Evolutionary conservation across 2,797 vertebrate species (phyloP).

Genomic region (Ptychobarbus kaznakovi): DNA sequence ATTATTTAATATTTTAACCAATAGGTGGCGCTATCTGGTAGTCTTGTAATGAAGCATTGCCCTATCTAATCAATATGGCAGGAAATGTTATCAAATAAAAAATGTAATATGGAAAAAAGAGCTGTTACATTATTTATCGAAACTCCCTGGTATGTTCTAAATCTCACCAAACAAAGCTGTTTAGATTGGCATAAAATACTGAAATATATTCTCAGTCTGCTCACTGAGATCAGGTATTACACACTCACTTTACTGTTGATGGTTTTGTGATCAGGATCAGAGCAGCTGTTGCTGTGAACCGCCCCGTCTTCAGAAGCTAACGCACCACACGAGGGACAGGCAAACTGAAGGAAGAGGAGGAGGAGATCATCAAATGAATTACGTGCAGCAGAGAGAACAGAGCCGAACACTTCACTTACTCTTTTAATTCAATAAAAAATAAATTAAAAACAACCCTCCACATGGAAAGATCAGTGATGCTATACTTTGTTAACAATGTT

Average conservation of each 20-base stretch:
- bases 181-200: background rate
- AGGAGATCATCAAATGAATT: background rate
- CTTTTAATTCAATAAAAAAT: background rate
- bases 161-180: background rate
- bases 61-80: background rate
- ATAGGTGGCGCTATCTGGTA: background rate
- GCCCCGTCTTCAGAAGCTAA: conserved; percentile 82
- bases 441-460: background rate
- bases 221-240: background rate
- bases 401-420: background rate
- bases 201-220: background rate
- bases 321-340: conserved; percentile 85
- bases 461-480: background rate
- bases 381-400: background rate
- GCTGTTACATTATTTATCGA: background rate
- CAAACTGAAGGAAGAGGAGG: conserved; percentile 73
- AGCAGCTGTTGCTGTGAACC: conserved; percentile 83
- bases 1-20: background rate
- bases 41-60: background rate
- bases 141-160: background rate
- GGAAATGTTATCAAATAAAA: background rate
- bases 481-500: background rate
- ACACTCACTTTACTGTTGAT: conserved; percentile 79
- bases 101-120: background rate
- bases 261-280: conserved; percentile 82